phyloP scores from a whole-genome alignment of 2,797 vertebrate genomes.

The Anabas testudineus region DNA sequence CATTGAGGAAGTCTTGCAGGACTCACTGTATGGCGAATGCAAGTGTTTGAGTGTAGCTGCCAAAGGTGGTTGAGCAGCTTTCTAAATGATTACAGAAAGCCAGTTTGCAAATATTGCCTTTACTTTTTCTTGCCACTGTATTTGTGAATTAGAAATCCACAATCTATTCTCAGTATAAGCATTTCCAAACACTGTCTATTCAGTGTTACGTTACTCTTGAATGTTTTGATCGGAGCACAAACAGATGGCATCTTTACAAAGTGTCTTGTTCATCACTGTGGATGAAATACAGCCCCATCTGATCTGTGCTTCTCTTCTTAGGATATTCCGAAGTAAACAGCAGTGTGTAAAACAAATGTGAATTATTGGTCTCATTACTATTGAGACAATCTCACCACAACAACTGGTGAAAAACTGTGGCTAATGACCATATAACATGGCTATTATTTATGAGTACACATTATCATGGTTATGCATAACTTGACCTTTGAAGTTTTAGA shows the following conservation, averaged over 20 bases:
- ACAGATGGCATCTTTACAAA: slow-evolving; percentile 1
- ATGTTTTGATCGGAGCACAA: background rate
- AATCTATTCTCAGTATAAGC: background rate
- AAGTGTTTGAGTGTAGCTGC: no score
- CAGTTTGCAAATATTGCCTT: no score
- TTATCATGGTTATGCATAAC: slow-evolving; percentile 49
- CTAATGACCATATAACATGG: slow-evolving; percentile 49
- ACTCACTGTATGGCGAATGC: no score
- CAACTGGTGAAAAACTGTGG: slow-evolving; percentile 39
- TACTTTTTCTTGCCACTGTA: no score
- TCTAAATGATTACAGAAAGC: no score
- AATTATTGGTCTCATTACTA: slow-evolving; percentile 48
- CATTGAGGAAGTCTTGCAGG: no score
- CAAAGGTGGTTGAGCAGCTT: no score
- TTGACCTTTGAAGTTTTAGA: slow-evolving; percentile 57
- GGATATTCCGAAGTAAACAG: slow-evolving; percentile 26
- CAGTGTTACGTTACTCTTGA: background rate
- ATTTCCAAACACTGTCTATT: no score
- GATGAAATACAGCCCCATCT: slow-evolving; percentile 11
- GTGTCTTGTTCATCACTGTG: slow-evolving; percentile 1
- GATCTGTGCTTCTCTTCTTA: slow-evolving; percentile 6
- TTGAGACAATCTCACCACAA: slow-evolving; percentile 45
- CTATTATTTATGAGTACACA: slow-evolving; percentile 50
- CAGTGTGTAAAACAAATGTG: slow-evolving; percentile 27
- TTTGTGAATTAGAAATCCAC: background rate